Evolutionary conservation across 2,888 invertebrate species (phyloP).

Genomic region (Charanyca ferruginea): DNA sequence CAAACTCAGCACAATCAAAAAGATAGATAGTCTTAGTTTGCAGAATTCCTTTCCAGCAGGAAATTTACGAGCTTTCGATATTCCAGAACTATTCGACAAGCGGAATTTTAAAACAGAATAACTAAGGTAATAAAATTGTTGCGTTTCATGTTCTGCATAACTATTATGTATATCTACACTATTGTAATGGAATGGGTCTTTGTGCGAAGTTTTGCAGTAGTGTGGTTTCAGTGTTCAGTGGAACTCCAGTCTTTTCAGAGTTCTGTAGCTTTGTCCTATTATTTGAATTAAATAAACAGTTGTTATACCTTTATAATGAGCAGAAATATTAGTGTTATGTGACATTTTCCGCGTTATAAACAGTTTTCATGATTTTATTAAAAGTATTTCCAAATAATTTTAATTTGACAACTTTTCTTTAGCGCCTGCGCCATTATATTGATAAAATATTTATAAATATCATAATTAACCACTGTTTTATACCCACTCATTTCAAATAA

Average conservation of each 20-base stretch:
- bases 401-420: slow-evolving; percentile 5
- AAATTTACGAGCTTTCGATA: slow-evolving; percentile 59
- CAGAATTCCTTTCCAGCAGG: slow-evolving; percentile 47
- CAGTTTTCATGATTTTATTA: neutral
- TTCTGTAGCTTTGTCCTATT: slow-evolving; percentile 45
- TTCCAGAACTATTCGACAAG: slow-evolving; percentile 49
- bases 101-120: slow-evolving; percentile 58
- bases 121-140: slow-evolving; percentile 53
- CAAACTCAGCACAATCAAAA: slow-evolving; percentile 54
- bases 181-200: slow-evolving; percentile 37
- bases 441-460: too few relatives aligned
- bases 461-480: too few relatives aligned
- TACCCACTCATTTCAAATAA: too few relatives aligned
- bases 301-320: slow-evolving; percentile 20
- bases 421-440: too few relatives aligned
- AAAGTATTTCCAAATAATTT: neutral
- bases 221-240: slow-evolving; percentile 36
- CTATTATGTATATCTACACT: slow-evolving; percentile 10
- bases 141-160: slow-evolving; percentile 19
- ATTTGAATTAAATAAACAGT: slow-evolving; percentile 20
- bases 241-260: slow-evolving; percentile 38
- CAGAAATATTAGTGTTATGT: neutral
- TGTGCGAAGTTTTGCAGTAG: slow-evolving; percentile 45
- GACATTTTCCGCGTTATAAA: slow-evolving; percentile 8
- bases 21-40: slow-evolving; percentile 57